Evolutionary conservation across 1,140 invertebrate species (phyloP).

Genomic region (Leptinotarsa lineolata): DNA sequence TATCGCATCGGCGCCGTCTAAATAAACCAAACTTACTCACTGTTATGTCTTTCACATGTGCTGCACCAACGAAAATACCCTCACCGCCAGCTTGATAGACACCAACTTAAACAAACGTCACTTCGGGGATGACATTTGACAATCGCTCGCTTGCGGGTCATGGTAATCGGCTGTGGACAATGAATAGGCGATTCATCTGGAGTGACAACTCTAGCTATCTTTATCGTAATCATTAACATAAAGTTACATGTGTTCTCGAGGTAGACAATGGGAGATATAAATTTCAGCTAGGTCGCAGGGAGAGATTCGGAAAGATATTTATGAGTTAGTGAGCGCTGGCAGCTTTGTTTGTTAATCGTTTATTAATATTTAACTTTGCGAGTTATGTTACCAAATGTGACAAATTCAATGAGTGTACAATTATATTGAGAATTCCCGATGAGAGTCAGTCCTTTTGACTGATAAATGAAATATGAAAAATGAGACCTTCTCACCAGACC

Average conservation of each 20-base stretch:
- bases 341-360: slow-evolving; percentile 26
- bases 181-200: slow-evolving; percentile 27
- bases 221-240: slow-evolving; percentile 25
- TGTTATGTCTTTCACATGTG: slow-evolving; percentile 29
- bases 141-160: slow-evolving; percentile 23
- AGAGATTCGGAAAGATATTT: slow-evolving; percentile 26
- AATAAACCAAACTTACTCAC: slow-evolving; percentile 18
- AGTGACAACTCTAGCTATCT: slow-evolving; percentile 28
- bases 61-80: slow-evolving; percentile 10
- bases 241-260: slow-evolving; percentile 26
- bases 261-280: slow-evolving; percentile 26
- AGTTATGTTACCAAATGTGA: no score
- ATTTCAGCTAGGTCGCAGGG: slow-evolving; percentile 12
- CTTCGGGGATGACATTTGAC: slow-evolving; percentile 26
- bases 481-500: no score
- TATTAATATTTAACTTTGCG: neutral
- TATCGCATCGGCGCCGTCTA: slow-evolving; percentile 28
- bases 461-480: no score
- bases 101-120: slow-evolving; percentile 28
- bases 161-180: slow-evolving; percentile 16
- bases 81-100: slow-evolving; percentile 20
- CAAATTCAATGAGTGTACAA: no score
- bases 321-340: slow-evolving; percentile 21
- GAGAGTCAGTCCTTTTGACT: no score
- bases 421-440: no score